These are phyloP conservation scores for Drosophila fulvimacula DNA, from an alignment of 2,888 invertebrate genomes.

Conservation along the genomic window DNA sequence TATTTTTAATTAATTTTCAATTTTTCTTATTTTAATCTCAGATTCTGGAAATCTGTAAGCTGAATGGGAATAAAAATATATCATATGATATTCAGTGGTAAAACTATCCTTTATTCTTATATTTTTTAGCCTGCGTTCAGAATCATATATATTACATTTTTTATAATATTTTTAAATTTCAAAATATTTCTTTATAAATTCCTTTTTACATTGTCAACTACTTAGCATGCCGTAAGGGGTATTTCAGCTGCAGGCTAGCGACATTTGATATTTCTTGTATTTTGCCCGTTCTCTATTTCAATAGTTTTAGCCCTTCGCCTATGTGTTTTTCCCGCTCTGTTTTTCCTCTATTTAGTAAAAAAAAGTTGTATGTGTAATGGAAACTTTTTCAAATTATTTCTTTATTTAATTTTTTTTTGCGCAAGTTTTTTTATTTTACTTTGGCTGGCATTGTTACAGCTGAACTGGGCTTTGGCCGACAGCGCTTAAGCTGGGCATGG, in stretches of 20 bases:
- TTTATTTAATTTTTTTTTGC: conserved; percentile 7
- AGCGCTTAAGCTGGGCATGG: not conserved
- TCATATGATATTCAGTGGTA: too few relatives aligned
- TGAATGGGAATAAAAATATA: too few relatives aligned
- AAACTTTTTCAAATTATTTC: conserved; percentile 39
- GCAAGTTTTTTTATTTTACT: conserved; percentile 24
- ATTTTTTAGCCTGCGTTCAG: too few relatives aligned
- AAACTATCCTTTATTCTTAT: too few relatives aligned
- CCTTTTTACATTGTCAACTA: too few relatives aligned
- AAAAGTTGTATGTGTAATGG: conserved; percentile 47
- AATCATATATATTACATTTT: too few relatives aligned
- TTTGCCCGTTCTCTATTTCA: not conserved
- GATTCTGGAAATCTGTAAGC: too few relatives aligned
- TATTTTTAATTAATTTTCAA: too few relatives aligned
- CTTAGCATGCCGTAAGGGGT: not conserved
- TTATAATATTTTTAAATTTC: too few relatives aligned
- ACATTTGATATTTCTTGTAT: not conserved
- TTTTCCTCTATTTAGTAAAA: conserved; percentile 30
- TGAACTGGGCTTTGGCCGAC: conserved; percentile 15
- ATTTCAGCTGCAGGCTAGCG: not conserved
- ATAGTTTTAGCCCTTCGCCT: conserved; percentile 29
- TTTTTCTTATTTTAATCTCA: too few relatives aligned
- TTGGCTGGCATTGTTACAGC: conserved; percentile 25
- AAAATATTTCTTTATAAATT: too few relatives aligned
- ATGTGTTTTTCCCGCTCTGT: conserved; percentile 23